A percentile compares a stretch with the other conserved stretches of the same genome.
Conservation (phyloP, 2,113 vertebrate genomes). For the Sphaerodactylus townsendi region DNA sequence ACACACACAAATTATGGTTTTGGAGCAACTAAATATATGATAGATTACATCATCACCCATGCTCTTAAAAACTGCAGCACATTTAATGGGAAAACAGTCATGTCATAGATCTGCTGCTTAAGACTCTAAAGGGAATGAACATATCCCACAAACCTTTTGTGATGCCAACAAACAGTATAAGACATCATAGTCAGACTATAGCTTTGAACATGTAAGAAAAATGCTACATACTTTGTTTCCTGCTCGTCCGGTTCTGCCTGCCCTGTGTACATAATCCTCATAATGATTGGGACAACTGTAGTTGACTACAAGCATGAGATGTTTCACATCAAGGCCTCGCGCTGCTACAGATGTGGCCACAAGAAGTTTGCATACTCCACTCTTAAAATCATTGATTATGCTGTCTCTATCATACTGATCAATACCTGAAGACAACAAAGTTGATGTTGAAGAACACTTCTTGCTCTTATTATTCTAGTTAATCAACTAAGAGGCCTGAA, state of each 20-base stretch:
- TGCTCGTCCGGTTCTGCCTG: constrained; percentile 92
- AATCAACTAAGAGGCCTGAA: not conserved
- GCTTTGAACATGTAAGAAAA: not conserved
- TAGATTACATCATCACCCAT: not conserved
- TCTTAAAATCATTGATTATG: constrained; percentile 98
- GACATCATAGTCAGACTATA: not conserved
- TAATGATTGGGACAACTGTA: constrained; percentile 98
- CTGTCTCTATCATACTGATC: constrained; percentile 99
- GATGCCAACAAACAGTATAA: not conserved
- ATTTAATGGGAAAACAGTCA: not conserved
- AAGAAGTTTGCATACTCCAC: constrained; percentile 92
- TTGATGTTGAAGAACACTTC: not conserved
- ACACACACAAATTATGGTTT: not conserved
- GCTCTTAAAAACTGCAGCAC: not conserved
- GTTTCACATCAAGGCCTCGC: constrained; percentile 94
- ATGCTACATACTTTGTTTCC: constrained; percentile 88
- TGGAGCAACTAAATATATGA: not conserved
- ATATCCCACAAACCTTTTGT: not conserved
- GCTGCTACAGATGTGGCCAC: constrained; percentile 97
- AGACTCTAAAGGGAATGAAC: not conserved
- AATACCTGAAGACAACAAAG: constrained; percentile 80
- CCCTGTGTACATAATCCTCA: constrained; percentile 97
- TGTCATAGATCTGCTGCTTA: not conserved
- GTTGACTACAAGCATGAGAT: constrained; percentile 95
- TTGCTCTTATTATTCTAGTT: not conserved